Evolutionary conservation across 2,888 invertebrate species (phyloP).

Genomic region (Aporophyla nigra): DNA sequence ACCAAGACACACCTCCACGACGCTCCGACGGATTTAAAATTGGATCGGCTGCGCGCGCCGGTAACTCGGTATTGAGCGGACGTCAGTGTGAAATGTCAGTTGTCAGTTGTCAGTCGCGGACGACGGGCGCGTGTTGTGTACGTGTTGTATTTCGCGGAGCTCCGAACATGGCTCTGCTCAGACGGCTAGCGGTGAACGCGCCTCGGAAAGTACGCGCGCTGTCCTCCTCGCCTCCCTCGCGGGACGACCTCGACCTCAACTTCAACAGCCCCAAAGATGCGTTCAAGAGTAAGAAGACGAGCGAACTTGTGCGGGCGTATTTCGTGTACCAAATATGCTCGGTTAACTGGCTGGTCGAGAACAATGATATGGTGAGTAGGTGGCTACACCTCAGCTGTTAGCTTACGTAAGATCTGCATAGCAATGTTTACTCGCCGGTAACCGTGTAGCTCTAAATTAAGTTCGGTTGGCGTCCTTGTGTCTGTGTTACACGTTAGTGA

Average conservation of each 20-base stretch:
- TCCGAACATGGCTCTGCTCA: conserved; percentile 86
- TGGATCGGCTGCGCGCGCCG: conserved; percentile 88
- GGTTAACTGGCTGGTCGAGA: conserved; percentile 96
- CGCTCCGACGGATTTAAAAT: conserved; percentile 81
- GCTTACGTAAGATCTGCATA: conserved; percentile 82
- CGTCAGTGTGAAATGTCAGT: conserved; percentile 84
- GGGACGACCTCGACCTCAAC: conserved; percentile 95
- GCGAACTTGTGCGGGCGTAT: conserved; percentile 97
- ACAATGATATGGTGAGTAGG: conserved; percentile 96
- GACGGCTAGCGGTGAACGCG: conserved; percentile 83
- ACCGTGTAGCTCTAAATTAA: conserved; percentile 75
- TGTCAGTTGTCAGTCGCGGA: conserved; percentile 80
- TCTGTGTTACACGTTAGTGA: conserved; percentile 60
- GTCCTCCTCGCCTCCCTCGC: conserved; percentile 76
- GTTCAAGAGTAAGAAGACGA: conserved; percentile 98
- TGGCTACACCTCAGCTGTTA: conserved; percentile 72
- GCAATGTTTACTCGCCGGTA: conserved; percentile 75
- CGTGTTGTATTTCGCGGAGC: conserved; percentile 79
- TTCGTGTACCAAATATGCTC: conserved; percentile 98
- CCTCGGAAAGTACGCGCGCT: conserved; percentile 82
- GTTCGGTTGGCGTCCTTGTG: conserved; percentile 72
- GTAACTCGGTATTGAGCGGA: conserved; percentile 84
- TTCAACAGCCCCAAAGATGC: conserved; percentile 97
- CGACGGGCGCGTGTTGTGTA: conserved; percentile 81
- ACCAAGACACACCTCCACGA: conserved; percentile 87